Evolutionary conservation across 2,888 invertebrate species (phyloP), one percentile per base, ranked within the genome.

Genomic region (Tenthredo mesomela): DNA sequence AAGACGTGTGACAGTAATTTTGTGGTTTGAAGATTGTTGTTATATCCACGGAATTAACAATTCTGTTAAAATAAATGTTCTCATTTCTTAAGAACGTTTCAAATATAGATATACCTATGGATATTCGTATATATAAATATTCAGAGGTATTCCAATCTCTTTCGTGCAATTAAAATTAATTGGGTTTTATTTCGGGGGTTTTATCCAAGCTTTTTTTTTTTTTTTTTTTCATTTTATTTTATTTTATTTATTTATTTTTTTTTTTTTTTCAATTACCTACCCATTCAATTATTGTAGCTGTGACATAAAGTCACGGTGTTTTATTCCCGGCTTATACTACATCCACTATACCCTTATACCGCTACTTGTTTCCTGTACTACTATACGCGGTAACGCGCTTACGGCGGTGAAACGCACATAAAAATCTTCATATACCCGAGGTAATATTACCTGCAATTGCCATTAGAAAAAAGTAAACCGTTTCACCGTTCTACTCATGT

Each of bases 201-300:
- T 61, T 54, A 29, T 77, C 50, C 77, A 15, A 77, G 77, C 25
- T 75, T 77, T 54, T 77, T 71, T 77, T 77, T 71, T 77, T 77
- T 33, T 50, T 33, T 33, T 75, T 77, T 77, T 77, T 71, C 33
- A 43, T 77, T 54, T 77, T 54, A n/a, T n/a, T n/a, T n/a, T n/a
- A n/a, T n/a, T n/a, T n/a, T n/a, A n/a, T 54, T 77, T 71, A 54
- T 77, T 71, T 77, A 54, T 33, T 50, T 33, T 33, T 75, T 77
- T 77, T 77, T 71, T 54, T 71, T 77, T 54, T 77, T 54, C 77
- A 77, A 54, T 77, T 77, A 54, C 50, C 21, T 77, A 54, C 50
- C 21, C 54, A 77, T 77, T 54, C 47, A 77, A 77, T 77, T 50
- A 77, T 77, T 77, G 40, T 77, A 77, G 50, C 47, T 33, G 33